Conservation (phyloP, 2,113 vertebrate genomes). For the Bubalus kerabau region DNA sequence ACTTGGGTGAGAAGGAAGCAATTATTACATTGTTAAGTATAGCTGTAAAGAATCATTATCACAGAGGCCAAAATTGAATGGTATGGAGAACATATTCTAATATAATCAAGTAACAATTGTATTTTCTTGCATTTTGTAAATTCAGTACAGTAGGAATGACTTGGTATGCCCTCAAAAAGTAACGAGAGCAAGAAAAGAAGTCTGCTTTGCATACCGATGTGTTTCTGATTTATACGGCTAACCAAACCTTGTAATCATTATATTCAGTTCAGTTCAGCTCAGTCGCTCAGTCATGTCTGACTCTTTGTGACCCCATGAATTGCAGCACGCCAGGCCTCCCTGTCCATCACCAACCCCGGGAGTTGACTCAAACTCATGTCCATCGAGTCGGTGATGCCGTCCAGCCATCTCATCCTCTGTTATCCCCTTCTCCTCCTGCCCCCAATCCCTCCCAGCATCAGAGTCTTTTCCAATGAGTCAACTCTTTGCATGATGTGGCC, state of each 20-base stretch:
- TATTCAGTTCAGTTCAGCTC: background rate
- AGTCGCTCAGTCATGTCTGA: too few relatives aligned
- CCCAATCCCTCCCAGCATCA: too few relatives aligned
- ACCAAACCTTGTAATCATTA: background rate
- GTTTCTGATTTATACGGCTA: conserved; percentile 36
- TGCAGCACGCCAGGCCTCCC: too few relatives aligned
- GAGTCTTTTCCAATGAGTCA: too few relatives aligned
- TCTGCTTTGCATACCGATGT: background rate
- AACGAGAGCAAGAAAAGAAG: conserved; percentile 14
- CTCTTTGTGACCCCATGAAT: too few relatives aligned
- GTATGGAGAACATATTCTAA: background rate
- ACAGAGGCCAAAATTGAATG: background rate
- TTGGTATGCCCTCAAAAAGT: background rate
- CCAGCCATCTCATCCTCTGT: too few relatives aligned
- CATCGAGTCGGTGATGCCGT: too few relatives aligned
- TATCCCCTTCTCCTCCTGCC: too few relatives aligned
- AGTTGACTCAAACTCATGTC: too few relatives aligned
- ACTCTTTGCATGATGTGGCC: too few relatives aligned
- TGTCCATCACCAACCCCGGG: too few relatives aligned
- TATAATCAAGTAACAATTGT: background rate
- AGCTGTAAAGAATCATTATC: background rate
- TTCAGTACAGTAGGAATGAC: background rate
- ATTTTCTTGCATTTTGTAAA: background rate
- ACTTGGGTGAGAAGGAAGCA: background rate
- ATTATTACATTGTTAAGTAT: background rate